Percentiles rank a stretch among this genome's conserved stretches.
Conservation (phyloP, 2,888 invertebrate species). For the Choristoneura rosaceana region DNA sequence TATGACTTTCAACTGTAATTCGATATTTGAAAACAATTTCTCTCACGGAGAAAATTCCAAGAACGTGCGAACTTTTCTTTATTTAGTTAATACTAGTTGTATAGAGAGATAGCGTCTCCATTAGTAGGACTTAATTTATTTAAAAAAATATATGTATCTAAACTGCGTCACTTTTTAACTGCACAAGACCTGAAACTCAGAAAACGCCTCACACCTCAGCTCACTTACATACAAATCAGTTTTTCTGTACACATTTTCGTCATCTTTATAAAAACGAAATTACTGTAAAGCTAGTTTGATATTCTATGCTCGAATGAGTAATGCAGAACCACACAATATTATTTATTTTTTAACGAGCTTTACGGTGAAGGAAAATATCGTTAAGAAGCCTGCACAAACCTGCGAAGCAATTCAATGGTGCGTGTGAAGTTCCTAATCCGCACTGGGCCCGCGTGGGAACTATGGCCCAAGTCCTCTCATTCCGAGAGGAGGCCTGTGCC, state of each 20-base stretch:
- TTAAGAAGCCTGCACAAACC: too few species aligned
- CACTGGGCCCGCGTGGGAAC: too few species aligned
- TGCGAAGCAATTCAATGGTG: too few species aligned
- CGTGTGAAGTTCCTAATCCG: too few species aligned
- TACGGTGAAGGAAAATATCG: too few species aligned
- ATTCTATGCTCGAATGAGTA: too few species aligned
- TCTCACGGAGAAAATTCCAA: slow-evolving; percentile 35
- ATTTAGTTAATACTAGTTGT: neutral
- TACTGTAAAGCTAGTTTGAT: too few species aligned
- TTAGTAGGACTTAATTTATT: neutral
- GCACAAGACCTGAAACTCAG: neutral
- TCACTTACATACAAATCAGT: neutral
- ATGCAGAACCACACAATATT: too few species aligned
- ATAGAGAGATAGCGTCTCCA: neutral
- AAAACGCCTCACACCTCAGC: neutral
- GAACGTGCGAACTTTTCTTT: slow-evolving; percentile 26
- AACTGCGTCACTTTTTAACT: neutral
- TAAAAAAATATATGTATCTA: neutral
- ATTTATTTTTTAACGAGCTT: too few species aligned
- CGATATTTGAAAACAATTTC: slow-evolving; percentile 33
- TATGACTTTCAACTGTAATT: neutral
- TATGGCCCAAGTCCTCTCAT: too few species aligned
- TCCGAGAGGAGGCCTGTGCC: too few species aligned
- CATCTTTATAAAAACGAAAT: too few species aligned
- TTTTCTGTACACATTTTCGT: neutral